Conservation (phyloP, 2,888 invertebrate species). For the Pachymerium ferrugineum region DNA sequence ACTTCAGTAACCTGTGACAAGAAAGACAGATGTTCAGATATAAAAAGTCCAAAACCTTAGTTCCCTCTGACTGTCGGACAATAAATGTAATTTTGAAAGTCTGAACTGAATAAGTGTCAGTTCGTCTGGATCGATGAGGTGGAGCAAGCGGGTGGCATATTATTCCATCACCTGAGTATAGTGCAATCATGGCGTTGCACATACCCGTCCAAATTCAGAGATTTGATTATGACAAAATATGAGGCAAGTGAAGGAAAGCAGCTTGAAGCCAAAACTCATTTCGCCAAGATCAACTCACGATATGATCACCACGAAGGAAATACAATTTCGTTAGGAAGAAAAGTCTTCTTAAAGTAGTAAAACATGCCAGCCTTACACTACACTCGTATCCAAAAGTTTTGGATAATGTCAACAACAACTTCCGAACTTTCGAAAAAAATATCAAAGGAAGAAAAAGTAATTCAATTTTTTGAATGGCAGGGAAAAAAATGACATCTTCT, state of each 20-base stretch:
- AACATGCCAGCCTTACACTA: neutral
- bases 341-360: neutral
- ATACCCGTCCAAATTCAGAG: constrained; percentile 5
- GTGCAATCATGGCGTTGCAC: neutral
- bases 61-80: no score
- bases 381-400: neutral
- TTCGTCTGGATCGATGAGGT: neutral
- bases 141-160: neutral
- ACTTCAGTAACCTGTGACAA: no score
- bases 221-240: constrained; percentile 24
- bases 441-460: constrained; percentile 12
- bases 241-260: constrained; percentile 21
- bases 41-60: no score
- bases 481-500: neutral
- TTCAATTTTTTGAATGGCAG: constrained; percentile 6
- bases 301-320: neutral
- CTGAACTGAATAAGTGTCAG: neutral
- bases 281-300: constrained; percentile 21
- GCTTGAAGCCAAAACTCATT: constrained; percentile 27
- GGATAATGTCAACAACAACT: neutral
- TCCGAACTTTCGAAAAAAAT: neutral
- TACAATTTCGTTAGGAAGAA: neutral
- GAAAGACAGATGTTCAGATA: no score
- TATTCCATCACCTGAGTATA: constrained; percentile 5
- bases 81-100: neutral